Base-by-base conservation (phyloP, 2,888 invertebrate species). In the Sesamia inferens region DNA sequence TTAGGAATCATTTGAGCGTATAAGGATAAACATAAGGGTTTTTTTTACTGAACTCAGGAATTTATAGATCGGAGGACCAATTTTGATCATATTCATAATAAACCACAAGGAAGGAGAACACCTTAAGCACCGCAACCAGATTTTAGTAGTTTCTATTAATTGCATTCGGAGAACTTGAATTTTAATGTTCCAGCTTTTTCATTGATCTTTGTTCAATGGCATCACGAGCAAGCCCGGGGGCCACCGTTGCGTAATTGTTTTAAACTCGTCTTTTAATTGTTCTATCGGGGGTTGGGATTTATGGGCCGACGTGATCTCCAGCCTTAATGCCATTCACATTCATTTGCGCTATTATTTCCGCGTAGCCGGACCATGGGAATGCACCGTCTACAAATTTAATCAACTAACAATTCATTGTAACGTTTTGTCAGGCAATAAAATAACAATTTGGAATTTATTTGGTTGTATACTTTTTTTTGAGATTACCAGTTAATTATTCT, bases 181-280 rank as follows among this genome's bases (percentile, higher is more conserved):
- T 74, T 76, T 59, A 62, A 68, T 68, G 66, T 71, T 54, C 16
- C 67, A 62, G 58, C 71, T 65, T 47, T 58, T 76, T 71, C 73
- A 72, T 24, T 85, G 74, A 83, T 88, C 85, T 85, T 85, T 87
- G 87, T 84, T 92, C 92, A 89, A 85, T 89, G 89, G 87, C 86
- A 90, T 94, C 95, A 94, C 94, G 94, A 94, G 87, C 85, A 86
- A 79, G 93, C 95, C 95, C 85, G 87, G 84, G 93, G 96, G 95
- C 94, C 90, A 92, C 92, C 87, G 90, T 93, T 94, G 94, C 94
- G 95, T 96, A 96, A 96, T 96, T 96, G 96, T 96, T 96, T 96
- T 94, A 95, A 95, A 93, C 94, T 94, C 94, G 93, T 93, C 95
- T 96, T 96, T 96, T 96, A 96, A 96, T 96, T 96, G 96, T 96